Percentiles rank a stretch among this genome's conserved stretches.
Conservation (phyloP, 2,888 invertebrate genomes). For the Rotaria sp. region DNA sequence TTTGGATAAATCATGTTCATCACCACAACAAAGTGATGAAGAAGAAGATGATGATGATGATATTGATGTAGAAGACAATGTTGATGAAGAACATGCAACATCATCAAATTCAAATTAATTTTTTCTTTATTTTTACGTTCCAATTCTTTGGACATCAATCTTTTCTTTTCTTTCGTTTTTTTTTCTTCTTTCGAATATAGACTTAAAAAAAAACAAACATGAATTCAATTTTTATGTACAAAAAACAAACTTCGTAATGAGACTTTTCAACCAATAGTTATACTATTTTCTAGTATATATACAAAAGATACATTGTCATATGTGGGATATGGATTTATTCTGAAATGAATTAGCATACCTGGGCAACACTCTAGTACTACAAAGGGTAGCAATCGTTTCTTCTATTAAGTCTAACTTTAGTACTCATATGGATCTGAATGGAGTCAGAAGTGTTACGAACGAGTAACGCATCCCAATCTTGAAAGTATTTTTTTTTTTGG, state of each 20-base stretch:
- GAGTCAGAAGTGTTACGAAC: too few relatives aligned
- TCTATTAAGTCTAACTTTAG: too few relatives aligned
- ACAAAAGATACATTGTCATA: background rate
- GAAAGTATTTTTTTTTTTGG: too few relatives aligned
- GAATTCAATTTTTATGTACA: too few relatives aligned
- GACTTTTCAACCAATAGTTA: background rate
- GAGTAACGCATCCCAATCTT: too few relatives aligned
- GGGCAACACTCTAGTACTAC: too few relatives aligned
- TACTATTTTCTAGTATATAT: background rate
- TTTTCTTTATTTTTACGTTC: slow-evolving; percentile 9
- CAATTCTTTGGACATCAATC: background rate
- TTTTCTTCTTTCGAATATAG: background rate
- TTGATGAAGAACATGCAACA: slow-evolving; percentile 41
- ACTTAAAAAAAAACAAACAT: background rate
- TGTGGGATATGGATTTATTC: too few relatives aligned
- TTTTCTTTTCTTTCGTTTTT: background rate
- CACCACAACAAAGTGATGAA: slow-evolving; percentile 37
- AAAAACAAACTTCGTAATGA: too few relatives aligned
- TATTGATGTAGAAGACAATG: slow-evolving; percentile 44
- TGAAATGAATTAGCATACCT: too few relatives aligned
- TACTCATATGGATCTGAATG: too few relatives aligned
- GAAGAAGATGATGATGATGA: slow-evolving; percentile 42
- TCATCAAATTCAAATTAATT: slow-evolving; percentile 32
- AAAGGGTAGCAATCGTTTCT: too few relatives aligned
- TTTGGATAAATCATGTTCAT: slow-evolving; percentile 26